Percentiles rank a stretch among this genome's conserved stretches.
Conservation (phyloP, 2,888 invertebrate genomes). For the Tholera decimalis region DNA sequence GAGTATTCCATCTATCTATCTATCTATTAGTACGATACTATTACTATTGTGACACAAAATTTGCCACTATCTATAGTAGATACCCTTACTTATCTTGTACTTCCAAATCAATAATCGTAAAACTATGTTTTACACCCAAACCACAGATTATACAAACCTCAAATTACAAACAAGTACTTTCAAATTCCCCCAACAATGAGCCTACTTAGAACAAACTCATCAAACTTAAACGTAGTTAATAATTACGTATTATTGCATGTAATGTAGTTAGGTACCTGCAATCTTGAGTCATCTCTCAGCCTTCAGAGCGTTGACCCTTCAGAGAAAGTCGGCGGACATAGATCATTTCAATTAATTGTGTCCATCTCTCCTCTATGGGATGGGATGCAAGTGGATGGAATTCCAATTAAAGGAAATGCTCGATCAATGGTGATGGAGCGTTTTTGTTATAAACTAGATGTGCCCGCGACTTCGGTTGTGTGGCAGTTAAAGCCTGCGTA, state of each 20-base stretch:
- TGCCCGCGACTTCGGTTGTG: too few relatives aligned
- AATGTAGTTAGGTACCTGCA: constrained; percentile 2
- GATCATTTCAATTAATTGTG: constrained; percentile 48
- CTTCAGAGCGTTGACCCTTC: constrained; percentile 31
- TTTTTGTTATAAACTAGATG: constrained; percentile 20
- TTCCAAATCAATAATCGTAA: not conserved
- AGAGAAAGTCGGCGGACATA: constrained; percentile 58
- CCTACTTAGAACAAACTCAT: constrained; percentile 3
- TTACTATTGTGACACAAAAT: too few relatives aligned
- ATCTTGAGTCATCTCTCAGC: constrained; percentile 26
- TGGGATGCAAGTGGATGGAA: constrained; percentile 39
- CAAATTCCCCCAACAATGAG: constrained; percentile 17
- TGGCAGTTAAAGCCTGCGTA: too few relatives aligned
- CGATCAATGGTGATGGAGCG: constrained; percentile 28
- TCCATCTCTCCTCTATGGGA: constrained; percentile 21
- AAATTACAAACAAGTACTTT: constrained; percentile 9
- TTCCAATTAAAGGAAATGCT: constrained; percentile 48
- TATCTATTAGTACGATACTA: too few relatives aligned
- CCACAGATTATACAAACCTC: not conserved
- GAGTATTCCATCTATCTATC: too few relatives aligned
- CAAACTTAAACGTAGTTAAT: too few relatives aligned
- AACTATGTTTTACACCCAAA: not conserved
- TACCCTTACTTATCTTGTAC: too few relatives aligned
- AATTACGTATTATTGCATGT: too few relatives aligned
- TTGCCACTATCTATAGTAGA: too few relatives aligned